Evolutionary conservation across 2,113 vertebrate species (phyloP).

Genomic region (Myodes glareolus): DNA sequence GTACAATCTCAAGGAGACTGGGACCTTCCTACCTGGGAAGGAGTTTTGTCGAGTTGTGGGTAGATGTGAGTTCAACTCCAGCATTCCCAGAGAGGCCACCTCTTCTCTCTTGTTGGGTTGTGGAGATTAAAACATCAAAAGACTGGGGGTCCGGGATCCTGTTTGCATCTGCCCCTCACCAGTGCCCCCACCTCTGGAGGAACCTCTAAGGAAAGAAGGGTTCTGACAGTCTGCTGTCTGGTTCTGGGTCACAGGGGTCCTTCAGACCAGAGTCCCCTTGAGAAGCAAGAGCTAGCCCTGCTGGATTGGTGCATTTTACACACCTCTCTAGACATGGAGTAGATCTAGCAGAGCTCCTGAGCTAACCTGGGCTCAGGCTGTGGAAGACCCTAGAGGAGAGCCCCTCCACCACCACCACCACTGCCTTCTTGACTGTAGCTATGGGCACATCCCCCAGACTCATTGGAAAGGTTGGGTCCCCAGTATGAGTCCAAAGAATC

Average conservation of each 20-base stretch:
- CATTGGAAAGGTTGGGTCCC: accelerated
- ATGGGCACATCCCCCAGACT: neutral
- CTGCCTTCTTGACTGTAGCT: neutral
- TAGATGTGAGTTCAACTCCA: neutral
- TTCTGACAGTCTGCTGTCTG: neutral
- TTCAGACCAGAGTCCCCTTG: neutral
- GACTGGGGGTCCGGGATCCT: neutral
- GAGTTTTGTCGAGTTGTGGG: neutral
- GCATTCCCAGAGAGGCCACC: neutral
- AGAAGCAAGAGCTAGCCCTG: neutral
- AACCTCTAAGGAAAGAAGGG: neutral
- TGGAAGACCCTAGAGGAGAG: neutral
- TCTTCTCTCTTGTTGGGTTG: too few species aligned
- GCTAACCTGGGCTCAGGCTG: neutral
- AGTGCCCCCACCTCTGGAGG: accelerated
- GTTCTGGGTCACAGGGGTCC: neutral
- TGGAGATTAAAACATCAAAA: neutral
- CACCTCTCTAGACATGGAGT: neutral
- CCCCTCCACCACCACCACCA: accelerated
- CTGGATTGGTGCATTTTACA: too few species aligned
- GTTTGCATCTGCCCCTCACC: neutral
- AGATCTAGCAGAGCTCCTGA: neutral
- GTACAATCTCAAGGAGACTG: too few species aligned
- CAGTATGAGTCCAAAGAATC: accelerated
- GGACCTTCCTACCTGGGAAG: neutral